Conservation (phyloP, 2,113 vertebrate species). For the Phalacrocorax brasilianus region DNA sequence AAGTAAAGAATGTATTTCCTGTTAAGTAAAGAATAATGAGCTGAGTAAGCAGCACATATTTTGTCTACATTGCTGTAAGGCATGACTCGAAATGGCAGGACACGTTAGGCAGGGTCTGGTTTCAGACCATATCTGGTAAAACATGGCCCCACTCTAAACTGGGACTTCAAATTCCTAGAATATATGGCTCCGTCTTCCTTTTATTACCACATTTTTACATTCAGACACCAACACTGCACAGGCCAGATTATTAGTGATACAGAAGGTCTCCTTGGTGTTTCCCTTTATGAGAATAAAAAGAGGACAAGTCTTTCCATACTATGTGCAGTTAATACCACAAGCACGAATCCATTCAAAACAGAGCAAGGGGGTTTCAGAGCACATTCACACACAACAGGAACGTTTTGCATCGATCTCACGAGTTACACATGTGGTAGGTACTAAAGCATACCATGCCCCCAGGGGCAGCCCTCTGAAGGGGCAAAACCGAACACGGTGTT, state of each 20-base stretch:
- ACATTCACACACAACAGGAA: not conserved
- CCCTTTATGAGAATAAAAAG: fast-evolving
- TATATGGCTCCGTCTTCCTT: not conserved
- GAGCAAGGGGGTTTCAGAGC: not conserved
- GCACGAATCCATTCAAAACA: not conserved
- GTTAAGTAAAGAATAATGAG: not conserved
- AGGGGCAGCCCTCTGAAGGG: not conserved
- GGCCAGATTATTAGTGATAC: not conserved
- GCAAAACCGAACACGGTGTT: fast-evolving
- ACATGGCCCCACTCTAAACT: not conserved
- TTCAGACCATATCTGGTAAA: not conserved
- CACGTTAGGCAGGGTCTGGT: fast-evolving
- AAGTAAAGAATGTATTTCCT: not conserved
- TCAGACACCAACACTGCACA: not conserved
- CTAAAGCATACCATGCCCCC: too few relatives aligned
- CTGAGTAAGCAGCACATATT: not conserved
- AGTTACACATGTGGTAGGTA: fast-evolving
- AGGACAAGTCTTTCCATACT: not conserved
- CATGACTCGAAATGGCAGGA: not conserved
- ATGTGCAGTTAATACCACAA: not conserved
- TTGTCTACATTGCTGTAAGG: not conserved
- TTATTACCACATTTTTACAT: not conserved
- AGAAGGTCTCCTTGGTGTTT: not conserved
- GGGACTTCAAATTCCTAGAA: not conserved
- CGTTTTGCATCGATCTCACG: fast-evolving